These are phyloP conservation scores for Mus pahari DNA, from an alignment of 2,113 vertebrate genomes.

Conservation along the genomic window DNA sequence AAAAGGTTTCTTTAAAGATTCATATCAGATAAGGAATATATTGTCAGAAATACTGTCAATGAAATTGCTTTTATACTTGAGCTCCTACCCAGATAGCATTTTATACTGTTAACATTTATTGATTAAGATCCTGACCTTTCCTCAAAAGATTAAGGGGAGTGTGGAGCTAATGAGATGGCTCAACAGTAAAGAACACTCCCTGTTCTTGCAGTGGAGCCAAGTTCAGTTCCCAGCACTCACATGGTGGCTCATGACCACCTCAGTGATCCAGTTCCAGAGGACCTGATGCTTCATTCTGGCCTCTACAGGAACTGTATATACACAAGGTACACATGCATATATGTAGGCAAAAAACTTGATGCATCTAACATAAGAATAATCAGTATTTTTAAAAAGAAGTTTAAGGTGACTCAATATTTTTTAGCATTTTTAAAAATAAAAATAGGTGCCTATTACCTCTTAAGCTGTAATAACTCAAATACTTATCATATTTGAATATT, in stretches of 20 bases:
- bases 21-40: slow-evolving; percentile 22
- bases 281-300: background rate
- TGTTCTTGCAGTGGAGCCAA: background rate
- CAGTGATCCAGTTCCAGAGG: background rate
- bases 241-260: background rate
- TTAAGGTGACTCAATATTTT: slow-evolving; percentile 37
- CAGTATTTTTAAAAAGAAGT: background rate
- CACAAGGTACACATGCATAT: background rate
- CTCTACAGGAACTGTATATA: background rate
- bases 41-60: slow-evolving; percentile 21
- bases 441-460: background rate
- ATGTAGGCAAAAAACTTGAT: background rate
- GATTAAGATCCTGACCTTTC: slow-evolving; percentile 59
- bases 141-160: slow-evolving; percentile 11
- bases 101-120: slow-evolving; percentile 64
- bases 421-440: slow-evolving; percentile 46
- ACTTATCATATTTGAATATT: slow-evolving; percentile 29
- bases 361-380: background rate
- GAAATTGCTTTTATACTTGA: slow-evolving; percentile 43
- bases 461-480: slow-evolving; percentile 15
- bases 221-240: background rate
- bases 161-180: background rate
- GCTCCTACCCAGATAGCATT: slow-evolving; percentile 19
- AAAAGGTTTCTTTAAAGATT: slow-evolving; percentile 53
- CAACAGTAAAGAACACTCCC: background rate